A percentile compares a stretch with the other conserved stretches of the same genome.
phyloP scores from a whole-genome alignment of 2,113 vertebrate species.

The Seriola dumerili region DNA sequence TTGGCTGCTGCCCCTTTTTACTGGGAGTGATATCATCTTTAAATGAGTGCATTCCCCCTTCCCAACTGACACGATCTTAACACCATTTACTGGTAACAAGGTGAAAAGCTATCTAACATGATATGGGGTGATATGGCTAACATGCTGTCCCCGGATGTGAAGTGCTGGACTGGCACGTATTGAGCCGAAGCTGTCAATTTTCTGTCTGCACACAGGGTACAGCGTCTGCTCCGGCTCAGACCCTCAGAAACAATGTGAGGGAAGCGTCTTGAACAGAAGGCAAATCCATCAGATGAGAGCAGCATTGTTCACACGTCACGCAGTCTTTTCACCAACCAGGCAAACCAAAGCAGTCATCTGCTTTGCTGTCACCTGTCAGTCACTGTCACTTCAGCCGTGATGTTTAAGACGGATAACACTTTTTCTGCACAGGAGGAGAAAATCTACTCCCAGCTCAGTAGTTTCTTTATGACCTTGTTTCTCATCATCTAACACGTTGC shows the following conservation, averaged over 20 bases:
- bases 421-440: not conserved
- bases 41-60: constrained; percentile 40
- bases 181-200: not conserved
- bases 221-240: no score
- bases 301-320: not conserved
- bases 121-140: not conserved
- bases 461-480: not conserved
- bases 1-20: constrained; percentile 63
- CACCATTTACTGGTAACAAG: constrained; percentile 48
- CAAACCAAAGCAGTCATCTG: not conserved
- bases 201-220: not conserved
- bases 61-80: constrained; percentile 52
- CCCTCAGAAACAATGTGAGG: no score
- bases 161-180: not conserved
- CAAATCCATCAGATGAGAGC: not conserved
- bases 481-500: not conserved
- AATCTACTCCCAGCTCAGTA: not conserved
- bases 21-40: constrained; percentile 40
- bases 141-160: not conserved
- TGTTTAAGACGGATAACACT: not conserved
- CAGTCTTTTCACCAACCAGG: not conserved
- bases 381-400: not conserved
- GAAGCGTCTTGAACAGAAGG: not conserved
- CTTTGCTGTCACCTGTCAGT: constrained; percentile 3
- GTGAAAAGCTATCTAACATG: constrained; percentile 19